Evolutionary conservation across 1,140 invertebrate genomes (phyloP).

Genomic region (Drosophila pachea): DNA sequence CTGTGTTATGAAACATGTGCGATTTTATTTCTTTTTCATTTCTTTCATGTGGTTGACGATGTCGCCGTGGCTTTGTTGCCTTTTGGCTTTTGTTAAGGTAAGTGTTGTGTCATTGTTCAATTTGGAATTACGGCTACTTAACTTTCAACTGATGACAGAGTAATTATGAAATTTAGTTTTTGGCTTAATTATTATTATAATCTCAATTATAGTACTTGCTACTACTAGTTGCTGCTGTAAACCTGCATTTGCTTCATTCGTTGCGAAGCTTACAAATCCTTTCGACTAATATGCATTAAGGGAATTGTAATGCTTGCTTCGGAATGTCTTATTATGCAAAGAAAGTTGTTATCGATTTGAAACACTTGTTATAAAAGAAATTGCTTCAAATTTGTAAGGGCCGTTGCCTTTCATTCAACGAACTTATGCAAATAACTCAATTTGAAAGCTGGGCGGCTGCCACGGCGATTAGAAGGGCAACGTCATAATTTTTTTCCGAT

Average conservation of each 20-base stretch:
- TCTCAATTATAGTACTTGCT: not conserved
- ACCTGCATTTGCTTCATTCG: not conserved
- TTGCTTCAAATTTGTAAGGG: conserved; percentile 12
- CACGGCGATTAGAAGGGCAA: conserved; percentile 51
- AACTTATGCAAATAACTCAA: conserved; percentile 27
- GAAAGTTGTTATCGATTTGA: not conserved
- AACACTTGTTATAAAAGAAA: conserved; percentile 9
- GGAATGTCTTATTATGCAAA: too few species aligned
- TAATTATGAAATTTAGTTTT: conserved; percentile 38
- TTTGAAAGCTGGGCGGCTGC: conserved; percentile 34
- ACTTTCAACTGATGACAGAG: conserved; percentile 39
- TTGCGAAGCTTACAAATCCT: not conserved
- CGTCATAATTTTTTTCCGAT: conserved; percentile 24
- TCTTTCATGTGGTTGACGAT: conserved; percentile 43
- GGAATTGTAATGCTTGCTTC: too few species aligned
- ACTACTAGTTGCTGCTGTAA: not conserved
- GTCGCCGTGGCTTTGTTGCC: conserved; percentile 9
- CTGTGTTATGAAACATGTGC: conserved; percentile 43
- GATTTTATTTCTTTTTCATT: conserved; percentile 36
- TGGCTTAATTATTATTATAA: conserved; percentile 2
- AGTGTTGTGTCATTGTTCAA: conserved; percentile 49
- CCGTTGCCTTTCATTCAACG: conserved; percentile 5
- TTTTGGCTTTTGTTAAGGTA: conserved; percentile 22
- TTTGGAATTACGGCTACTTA: conserved; percentile 40
- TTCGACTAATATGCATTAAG: too few species aligned